Base-by-base conservation (phyloP, 2,113 vertebrate genomes). In the Platichthys stellatus region DNA sequence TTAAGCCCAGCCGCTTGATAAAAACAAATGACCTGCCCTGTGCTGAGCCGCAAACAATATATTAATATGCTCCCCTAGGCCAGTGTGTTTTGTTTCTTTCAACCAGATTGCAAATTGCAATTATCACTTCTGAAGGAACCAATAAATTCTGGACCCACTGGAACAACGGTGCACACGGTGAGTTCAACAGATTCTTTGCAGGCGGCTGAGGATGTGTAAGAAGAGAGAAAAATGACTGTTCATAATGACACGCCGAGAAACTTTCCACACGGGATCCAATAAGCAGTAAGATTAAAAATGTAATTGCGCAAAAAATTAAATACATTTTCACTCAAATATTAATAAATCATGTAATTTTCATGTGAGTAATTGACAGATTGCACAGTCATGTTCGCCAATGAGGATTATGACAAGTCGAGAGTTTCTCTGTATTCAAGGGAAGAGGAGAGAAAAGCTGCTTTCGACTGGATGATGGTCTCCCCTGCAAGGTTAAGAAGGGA, bases 1-100 rank as follows among this genome's bases (percentile, higher is more conserved):
- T 31, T 77, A 12, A 15, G 63, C 43, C 72, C 47, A 79, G 65
- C 13, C 3, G 8, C 66, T 23, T 84, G 71, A 87, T 89, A 69
- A 79, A 82, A 85, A 86, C 60, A 79, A 88, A 87, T 84, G 63
- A 71, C 66, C 80, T 89, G 74, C 72, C 79, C 51, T 56, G 56
- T 60, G 75, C 59, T 63, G 24, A 74, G 64, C 68, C 80, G 40
- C 82, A 76, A 72, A 72, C 79, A 83, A 83, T 87, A 70, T 35
- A 81, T 87, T 88, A 79, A 82, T 60, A 66, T 24, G 65, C 72
- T 80, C 82, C 67, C 69, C 54, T 8, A 3, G 47, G 86, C 81
- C 10, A 14, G 9, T 57, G 38, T 1, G 4, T 82, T 84, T 80
- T 78, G 54, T 78, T 82, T 58, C 67, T 73, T 87, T 72, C 71